These are phyloP conservation scores for Tenodera sinensis DNA, from an alignment of 2,888 invertebrate species.

Conservation along the genomic window DNA sequence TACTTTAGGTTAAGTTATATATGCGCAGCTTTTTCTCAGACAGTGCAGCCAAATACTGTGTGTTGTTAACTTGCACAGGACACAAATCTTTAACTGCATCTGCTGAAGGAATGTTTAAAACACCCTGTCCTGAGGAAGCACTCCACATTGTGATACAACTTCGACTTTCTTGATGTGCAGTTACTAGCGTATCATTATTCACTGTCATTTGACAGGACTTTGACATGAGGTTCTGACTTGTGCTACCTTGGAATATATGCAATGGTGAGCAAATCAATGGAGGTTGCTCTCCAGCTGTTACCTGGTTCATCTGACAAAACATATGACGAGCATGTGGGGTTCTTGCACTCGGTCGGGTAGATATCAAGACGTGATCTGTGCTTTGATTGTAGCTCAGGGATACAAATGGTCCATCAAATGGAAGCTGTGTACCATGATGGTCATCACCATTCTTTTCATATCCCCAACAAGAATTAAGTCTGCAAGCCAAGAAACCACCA, in stretches of 20 bases:
- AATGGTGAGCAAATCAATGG: slow-evolving; percentile 54
- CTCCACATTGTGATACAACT: slow-evolving; percentile 64
- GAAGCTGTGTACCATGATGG: slow-evolving; percentile 49
- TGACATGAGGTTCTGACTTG: slow-evolving; percentile 63
- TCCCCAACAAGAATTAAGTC: slow-evolving; percentile 62
- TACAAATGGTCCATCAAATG: slow-evolving; percentile 70
- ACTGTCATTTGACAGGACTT: slow-evolving; percentile 57
- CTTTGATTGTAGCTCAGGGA: slow-evolving; percentile 65
- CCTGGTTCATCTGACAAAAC: slow-evolving; percentile 37
- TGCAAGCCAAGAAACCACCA: slow-evolving; percentile 69
- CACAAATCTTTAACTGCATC: slow-evolving; percentile 67
- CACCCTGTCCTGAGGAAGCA: slow-evolving; percentile 51
- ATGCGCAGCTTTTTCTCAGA: slow-evolving; percentile 63
- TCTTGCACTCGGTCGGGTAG: slow-evolving; percentile 62
- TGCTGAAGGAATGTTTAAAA: slow-evolving; percentile 55
- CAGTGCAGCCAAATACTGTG: slow-evolving; percentile 58
- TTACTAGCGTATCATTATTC: slow-evolving; percentile 58
- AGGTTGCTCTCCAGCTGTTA: slow-evolving; percentile 41
- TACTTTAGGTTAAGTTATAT: slow-evolving; percentile 2
- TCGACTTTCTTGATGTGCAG: slow-evolving; percentile 73
- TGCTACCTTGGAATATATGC: slow-evolving; percentile 64
- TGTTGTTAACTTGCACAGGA: slow-evolving; percentile 53
- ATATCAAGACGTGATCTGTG: slow-evolving; percentile 64
- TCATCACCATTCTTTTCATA: slow-evolving; percentile 52
- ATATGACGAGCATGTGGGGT: slow-evolving; percentile 46